Evolutionary conservation across 2,797 vertebrate genomes (phyloP).

Genomic region (Syngnathus acus): DNA sequence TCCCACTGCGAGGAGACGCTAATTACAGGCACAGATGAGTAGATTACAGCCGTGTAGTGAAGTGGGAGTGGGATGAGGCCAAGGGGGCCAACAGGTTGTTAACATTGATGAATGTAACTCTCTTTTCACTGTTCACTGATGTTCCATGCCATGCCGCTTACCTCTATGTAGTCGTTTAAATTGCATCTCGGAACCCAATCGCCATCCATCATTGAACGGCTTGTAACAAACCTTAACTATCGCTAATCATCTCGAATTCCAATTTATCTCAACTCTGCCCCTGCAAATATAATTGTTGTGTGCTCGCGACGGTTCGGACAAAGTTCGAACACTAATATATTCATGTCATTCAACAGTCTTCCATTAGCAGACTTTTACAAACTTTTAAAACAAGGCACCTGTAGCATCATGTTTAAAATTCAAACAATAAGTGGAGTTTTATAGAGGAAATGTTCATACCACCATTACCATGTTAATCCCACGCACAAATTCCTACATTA

Average conservation of each 20-base stretch:
- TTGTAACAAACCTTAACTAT: slow-evolving; percentile 54
- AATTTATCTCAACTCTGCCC: slow-evolving; percentile 52
- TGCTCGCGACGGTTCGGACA: background rate
- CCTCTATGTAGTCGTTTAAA: slow-evolving; percentile 33
- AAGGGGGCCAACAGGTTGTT: slow-evolving; percentile 62
- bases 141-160: slow-evolving; percentile 32
- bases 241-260: slow-evolving; percentile 49
- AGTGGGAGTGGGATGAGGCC: slow-evolving; percentile 54
- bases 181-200: slow-evolving; percentile 16
- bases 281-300: slow-evolving; percentile 41
- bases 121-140: slow-evolving; percentile 58
- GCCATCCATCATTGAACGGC: slow-evolving; percentile 56
- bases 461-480: background rate
- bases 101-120: slow-evolving; percentile 66
- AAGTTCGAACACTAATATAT: background rate
- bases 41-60: slow-evolving; percentile 67
- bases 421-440: background rate
- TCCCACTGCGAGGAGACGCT: slow-evolving; percentile 63
- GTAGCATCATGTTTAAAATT: background rate
- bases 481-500: background rate
- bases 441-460: background rate
- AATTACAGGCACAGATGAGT: slow-evolving; percentile 69
- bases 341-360: background rate
- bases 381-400: background rate
- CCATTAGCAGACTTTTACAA: background rate